Conservation (phyloP, 2,113 vertebrate genomes). For the Macroglossus sobrinus region DNA sequence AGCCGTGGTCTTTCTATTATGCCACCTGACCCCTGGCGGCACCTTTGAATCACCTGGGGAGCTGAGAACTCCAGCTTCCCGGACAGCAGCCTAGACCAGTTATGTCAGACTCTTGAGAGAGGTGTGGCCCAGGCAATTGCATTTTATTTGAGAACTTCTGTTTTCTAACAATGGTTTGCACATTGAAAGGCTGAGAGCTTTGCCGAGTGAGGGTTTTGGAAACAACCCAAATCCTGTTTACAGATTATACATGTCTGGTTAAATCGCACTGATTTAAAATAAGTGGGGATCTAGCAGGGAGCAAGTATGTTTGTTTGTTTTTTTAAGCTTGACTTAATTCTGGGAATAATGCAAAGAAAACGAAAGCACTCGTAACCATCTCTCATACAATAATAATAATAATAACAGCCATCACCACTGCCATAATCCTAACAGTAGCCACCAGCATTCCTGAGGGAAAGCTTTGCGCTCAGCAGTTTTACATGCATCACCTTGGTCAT, state of each 20-base stretch:
- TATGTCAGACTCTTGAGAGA: neutral
- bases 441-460: neutral
- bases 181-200: neutral
- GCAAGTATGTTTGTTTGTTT: neutral
- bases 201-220: neutral
- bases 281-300: neutral
- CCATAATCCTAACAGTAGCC: rapidly evolving
- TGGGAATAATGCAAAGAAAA: neutral
- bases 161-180: neutral
- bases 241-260: neutral
- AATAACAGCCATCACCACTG: too few species aligned
- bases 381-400: too few species aligned
- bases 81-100: neutral
- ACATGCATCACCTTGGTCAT: rapidly evolving
- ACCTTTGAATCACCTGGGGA: neutral
- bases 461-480: rapidly evolving
- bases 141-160: neutral
- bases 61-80: neutral
- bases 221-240: neutral
- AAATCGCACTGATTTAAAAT: neutral
- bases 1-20: neutral
- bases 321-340: neutral
- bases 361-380: neutral
- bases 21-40: neutral
- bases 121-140: neutral